Evolutionary conservation across 2,113 vertebrate species (phyloP), one percentile per base, ranked within the genome.

Genomic region (Ictalurus punctatus): DNA sequence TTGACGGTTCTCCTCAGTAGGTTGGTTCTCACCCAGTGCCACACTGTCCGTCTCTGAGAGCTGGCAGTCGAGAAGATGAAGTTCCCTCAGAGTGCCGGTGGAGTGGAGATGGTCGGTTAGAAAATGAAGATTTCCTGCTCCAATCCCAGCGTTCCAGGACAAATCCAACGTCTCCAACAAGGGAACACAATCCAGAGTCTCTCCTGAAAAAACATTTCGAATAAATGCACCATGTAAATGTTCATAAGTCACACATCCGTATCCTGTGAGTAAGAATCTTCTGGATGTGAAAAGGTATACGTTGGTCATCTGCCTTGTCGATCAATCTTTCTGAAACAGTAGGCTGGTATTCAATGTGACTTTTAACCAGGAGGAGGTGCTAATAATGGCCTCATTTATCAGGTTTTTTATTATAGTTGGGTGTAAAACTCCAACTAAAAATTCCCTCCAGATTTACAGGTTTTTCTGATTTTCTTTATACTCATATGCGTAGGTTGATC

Each of bases 61-160:
- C 90, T 93, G 94, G 65, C 97, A 98, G 87, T 96, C 95, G 10
- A 96, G 95, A 21, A 98, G 91, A 92, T 95, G 96, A 76, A 98
- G 95, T 58, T 93, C 94, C 86, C 93, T 96, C 91, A 98, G 89
- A 21, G 92, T 91, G 89, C 91, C 94, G 19, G 89, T 92, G 25
- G 92, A 91, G 12, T 73, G 91, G 1, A 97, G 61, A 40, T 94
- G 95, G 87, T 94, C 94, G 79, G 96, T 93, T 56, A 97, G 90
- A 87, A 95, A 90, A 44, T 94, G 95, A 58, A 99, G 88, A 79
- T 94, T 95, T 19, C 95, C 96, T 78, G 95, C 96, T 27, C 97
- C 96, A 0, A 97, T 90, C 4, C 94, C 92, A 40, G 88, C 56
- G 87, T 99, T 99, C 97, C 97, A 99, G 80, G 97, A 98, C 88